These are phyloP conservation scores for Nyctibius grandis DNA, from an alignment of 2,797 vertebrate species.

Conservation along the genomic window DNA sequence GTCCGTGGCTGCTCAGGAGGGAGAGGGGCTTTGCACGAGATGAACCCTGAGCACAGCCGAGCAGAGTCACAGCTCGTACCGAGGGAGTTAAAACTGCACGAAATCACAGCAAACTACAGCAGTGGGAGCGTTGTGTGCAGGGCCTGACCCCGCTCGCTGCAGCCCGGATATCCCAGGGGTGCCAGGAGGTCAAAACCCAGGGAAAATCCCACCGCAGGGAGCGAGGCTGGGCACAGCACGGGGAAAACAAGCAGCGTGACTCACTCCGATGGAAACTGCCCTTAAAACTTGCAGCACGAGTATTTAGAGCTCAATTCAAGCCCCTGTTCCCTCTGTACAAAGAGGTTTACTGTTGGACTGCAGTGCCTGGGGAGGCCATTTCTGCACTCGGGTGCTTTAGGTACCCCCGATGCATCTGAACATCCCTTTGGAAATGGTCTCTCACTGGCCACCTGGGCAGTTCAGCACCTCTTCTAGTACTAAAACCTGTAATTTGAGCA, in stretches of 20 bases:
- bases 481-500: background rate
- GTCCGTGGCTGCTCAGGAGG: fast-evolving
- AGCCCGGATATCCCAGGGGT: background rate
- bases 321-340: background rate
- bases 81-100: background rate
- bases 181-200: background rate
- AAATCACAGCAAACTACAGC: background rate
- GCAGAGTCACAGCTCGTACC: background rate
- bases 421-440: background rate
- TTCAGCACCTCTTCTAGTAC: background rate
- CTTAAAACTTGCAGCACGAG: background rate
- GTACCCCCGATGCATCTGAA: fast-evolving
- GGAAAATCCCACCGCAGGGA: background rate
- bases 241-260: background rate
- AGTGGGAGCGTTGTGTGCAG: background rate
- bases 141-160: background rate
- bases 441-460: background rate
- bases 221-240: background rate
- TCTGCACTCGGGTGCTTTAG: background rate
- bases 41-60: background rate
- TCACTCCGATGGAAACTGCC: background rate
- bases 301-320: background rate
- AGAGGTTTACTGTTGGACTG: background rate
- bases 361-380: background rate
- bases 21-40: background rate